phyloP scores from a whole-genome alignment of 2,797 vertebrate genomes.

The Centroberyx gerrardi region DNA sequence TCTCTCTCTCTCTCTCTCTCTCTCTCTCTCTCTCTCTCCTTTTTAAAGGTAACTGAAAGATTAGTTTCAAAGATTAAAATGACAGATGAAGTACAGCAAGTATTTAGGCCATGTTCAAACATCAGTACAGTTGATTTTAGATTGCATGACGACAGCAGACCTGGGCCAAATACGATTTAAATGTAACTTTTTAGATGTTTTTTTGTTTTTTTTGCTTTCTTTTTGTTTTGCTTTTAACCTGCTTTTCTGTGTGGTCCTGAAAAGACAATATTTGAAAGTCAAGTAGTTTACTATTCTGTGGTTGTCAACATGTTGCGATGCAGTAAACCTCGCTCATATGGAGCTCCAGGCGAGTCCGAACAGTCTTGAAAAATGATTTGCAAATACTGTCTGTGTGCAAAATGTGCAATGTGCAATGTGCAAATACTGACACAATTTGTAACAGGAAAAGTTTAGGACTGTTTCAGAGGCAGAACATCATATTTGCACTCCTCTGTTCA shows the following conservation, averaged over 20 bases:
- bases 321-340: background rate
- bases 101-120: constrained; percentile 31
- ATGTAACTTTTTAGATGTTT: background rate
- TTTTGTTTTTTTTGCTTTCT: background rate
- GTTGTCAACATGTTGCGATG: background rate
- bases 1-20: background rate
- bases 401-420: too few relatives aligned
- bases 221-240: constrained; percentile 16
- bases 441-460: background rate
- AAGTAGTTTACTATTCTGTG: too few relatives aligned
- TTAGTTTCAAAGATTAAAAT: constrained; percentile 50
- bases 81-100: constrained; percentile 24
- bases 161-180: constrained; percentile 8
- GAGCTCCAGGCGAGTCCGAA: background rate
- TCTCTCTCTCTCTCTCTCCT: background rate
- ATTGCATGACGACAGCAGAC: constrained; percentile 14
- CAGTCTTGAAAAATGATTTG: background rate
- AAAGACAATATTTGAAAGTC: background rate
- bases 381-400: too few relatives aligned
- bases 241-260: constrained; percentile 8
- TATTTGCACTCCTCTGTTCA: too few relatives aligned
- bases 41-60: constrained; percentile 31
- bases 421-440: too few relatives aligned
- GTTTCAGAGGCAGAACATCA: too few relatives aligned
- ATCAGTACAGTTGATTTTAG: constrained; percentile 4